Evolutionary conservation across 1,140 invertebrate genomes (phyloP).

Genomic region (Cydia fagiglandana): DNA sequence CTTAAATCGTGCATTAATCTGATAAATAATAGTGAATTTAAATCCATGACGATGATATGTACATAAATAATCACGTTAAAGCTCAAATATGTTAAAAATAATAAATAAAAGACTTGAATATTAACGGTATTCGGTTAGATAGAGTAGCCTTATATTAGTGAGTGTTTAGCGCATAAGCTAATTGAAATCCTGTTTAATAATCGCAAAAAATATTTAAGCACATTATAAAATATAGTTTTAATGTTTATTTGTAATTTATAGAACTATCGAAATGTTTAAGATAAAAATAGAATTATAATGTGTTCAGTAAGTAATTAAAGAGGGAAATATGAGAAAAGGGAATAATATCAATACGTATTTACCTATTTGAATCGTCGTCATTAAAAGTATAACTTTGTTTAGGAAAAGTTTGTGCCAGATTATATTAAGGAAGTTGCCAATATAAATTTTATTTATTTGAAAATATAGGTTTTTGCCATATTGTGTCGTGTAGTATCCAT

Average conservation of each 20-base stretch:
- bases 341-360: constrained; percentile 24
- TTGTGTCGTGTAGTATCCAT: background rate
- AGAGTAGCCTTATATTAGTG: constrained; percentile 63
- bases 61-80: constrained; percentile 70
- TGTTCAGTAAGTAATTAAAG: constrained; percentile 42
- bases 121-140: constrained; percentile 64
- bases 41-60: constrained; percentile 54
- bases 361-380: background rate
- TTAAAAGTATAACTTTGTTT: constrained; percentile 2
- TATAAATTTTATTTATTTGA: constrained; percentile 14
- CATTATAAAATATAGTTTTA: constrained; percentile 53
- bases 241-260: constrained; percentile 53
- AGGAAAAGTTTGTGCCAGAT: constrained; percentile 19
- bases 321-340: constrained; percentile 2
- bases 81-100: constrained; percentile 74
- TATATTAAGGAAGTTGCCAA: constrained; percentile 21
- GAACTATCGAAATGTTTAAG: constrained; percentile 49
- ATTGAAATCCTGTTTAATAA: constrained; percentile 45
- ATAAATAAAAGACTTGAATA: constrained; percentile 72
- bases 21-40: constrained; percentile 58
- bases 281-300: constrained; percentile 44
- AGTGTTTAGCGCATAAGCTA: constrained; percentile 49
- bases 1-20: constrained; percentile 76
- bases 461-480: constrained; percentile 17
- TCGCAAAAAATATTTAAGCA: constrained; percentile 55